Conservation (phyloP, 2,888 invertebrate genomes). For the Pterobdella sp. region DNA sequence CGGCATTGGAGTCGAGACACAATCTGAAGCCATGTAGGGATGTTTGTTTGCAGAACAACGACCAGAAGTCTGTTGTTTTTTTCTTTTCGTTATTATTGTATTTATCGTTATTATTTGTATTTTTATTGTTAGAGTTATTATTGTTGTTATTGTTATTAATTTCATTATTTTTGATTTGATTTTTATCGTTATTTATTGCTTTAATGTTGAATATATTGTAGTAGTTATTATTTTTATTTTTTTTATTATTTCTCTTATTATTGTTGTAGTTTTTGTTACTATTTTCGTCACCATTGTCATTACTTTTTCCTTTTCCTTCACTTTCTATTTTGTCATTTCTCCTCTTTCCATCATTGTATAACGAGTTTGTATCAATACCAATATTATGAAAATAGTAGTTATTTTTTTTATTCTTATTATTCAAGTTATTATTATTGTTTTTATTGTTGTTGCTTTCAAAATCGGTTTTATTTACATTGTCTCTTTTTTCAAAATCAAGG, state of each 20-base stretch:
- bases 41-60: not conserved
- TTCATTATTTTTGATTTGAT: not conserved
- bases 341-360: too few species aligned
- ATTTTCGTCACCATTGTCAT: not conserved
- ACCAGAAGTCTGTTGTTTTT: not conserved
- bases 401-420: too few species aligned
- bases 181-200: not conserved
- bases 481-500: too few species aligned
- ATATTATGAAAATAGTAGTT: too few species aligned
- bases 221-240: not conserved
- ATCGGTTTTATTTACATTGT: too few species aligned
- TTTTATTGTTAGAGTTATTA: not conserved
- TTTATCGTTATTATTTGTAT: not conserved
- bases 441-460: too few species aligned
- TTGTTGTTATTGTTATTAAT: conserved; percentile 2
- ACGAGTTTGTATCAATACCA: too few species aligned
- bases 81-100: not conserved
- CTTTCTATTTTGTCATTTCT: not conserved
- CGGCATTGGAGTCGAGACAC: too few species aligned
- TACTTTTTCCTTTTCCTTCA: not conserved
- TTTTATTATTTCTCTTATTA: not conserved
- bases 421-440: too few species aligned
- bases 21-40: not conserved
- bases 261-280: not conserved
- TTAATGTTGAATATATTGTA: not conserved